phyloP scores from a whole-genome alignment of 2,797 vertebrate species.

The Artibeus lituratus region DNA sequence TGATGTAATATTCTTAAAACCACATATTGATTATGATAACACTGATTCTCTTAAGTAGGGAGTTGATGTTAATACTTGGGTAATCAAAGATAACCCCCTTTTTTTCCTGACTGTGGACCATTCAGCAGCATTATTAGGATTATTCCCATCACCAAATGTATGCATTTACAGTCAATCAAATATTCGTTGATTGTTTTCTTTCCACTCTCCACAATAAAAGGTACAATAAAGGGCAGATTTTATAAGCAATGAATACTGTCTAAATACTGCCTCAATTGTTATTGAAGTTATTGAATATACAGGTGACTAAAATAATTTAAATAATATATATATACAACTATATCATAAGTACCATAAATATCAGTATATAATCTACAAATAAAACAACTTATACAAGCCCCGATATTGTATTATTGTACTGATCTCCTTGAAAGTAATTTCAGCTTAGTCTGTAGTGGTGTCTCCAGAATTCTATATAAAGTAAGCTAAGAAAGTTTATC shows the following conservation, averaged over 20 bases:
- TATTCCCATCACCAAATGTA: not conserved
- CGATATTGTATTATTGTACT: not conserved
- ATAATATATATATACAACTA: not conserved
- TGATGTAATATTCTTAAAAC: not conserved
- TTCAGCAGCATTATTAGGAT: not conserved
- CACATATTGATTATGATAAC: not conserved
- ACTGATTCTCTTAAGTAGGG: not conserved
- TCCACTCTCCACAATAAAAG: not conserved
- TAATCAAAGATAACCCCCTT: not conserved
- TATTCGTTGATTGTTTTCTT: not conserved
- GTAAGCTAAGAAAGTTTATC: not conserved
- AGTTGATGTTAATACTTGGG: not conserved
- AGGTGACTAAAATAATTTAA: not conserved
- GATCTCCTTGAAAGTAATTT: not conserved
- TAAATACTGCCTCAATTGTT: no score
- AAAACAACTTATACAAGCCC: not conserved
- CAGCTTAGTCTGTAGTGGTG: not conserved
- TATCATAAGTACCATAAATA: not conserved
- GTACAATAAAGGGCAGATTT: not conserved
- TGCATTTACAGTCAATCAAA: not conserved
- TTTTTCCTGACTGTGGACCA: not conserved
- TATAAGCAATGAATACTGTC: not conserved
- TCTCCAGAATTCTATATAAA: not conserved
- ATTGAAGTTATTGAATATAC: no score
- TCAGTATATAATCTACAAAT: not conserved